phyloP scores from a whole-genome alignment of 2,888 invertebrate genomes.

The Tetranychus truncatus region DNA sequence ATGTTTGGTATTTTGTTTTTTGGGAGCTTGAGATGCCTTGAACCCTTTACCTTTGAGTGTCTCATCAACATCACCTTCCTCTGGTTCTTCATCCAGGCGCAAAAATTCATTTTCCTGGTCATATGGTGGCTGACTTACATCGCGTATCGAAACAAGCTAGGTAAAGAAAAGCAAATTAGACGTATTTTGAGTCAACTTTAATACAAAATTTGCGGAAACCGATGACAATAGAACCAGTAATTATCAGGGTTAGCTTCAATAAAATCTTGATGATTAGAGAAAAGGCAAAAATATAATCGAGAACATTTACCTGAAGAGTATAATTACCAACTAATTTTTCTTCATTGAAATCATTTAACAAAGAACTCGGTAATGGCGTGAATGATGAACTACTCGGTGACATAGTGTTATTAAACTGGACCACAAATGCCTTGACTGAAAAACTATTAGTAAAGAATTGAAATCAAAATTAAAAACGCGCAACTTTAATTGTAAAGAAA shows the following conservation, averaged over 20 bases:
- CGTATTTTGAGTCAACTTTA: background rate
- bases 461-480: background rate
- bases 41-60: background rate
- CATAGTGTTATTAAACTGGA: background rate
- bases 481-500: background rate
- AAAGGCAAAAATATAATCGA: background rate
- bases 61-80: background rate
- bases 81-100: slow-evolving; percentile 4
- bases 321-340: background rate
- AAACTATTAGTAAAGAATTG: no score
- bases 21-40: slow-evolving; percentile 5
- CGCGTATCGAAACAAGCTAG: slow-evolving; percentile 5
- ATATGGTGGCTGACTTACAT: background rate
- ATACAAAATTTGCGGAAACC: no score
- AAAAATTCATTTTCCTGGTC: slow-evolving; percentile 1
- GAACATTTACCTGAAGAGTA: background rate
- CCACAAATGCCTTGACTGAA: no score
- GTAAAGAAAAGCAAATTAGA: background rate
- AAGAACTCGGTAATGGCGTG: background rate
- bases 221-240: no score
- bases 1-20: background rate
- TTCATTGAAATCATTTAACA: background rate
- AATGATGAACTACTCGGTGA: background rate
- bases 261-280: background rate
- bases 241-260: no score